Evolutionary conservation across 2,888 invertebrate genomes (phyloP).

Genomic region (Drosophila aldrichi): DNA sequence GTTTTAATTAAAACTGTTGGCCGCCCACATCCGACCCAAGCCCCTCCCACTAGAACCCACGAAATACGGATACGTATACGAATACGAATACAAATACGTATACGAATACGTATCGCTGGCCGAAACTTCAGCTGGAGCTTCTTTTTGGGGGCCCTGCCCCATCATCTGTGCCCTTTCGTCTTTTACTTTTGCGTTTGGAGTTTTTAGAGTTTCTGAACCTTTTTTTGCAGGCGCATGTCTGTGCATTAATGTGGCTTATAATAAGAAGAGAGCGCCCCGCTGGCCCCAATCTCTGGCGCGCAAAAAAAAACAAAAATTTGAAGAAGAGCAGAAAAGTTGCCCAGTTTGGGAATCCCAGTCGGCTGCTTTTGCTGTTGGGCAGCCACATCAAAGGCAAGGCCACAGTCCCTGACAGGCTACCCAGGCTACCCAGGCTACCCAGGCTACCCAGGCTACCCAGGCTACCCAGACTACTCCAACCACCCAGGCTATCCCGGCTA

Average conservation of each 20-base stretch:
- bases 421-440: background rate
- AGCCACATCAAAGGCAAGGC: slow-evolving; percentile 64
- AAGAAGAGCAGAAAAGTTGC: slow-evolving; percentile 19
- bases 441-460: background rate
- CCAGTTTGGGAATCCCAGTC: slow-evolving; percentile 35
- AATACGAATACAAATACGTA: background rate
- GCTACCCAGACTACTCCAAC: background rate
- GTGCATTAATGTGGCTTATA: slow-evolving; percentile 81
- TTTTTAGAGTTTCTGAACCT: slow-evolving; percentile 51
- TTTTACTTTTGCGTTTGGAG: slow-evolving; percentile 47
- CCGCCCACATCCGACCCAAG: slow-evolving; percentile 43
- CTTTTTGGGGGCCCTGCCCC: background rate
- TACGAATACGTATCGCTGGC: slow-evolving; percentile 4
- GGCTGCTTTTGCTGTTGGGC: slow-evolving; percentile 28
- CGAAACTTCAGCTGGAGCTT: slow-evolving; percentile 29
- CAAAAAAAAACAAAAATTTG: slow-evolving; percentile 21
- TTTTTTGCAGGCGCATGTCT: slow-evolving; percentile 72
- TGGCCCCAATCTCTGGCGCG: background rate
- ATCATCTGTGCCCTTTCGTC: slow-evolving; percentile 54
- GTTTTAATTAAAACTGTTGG: slow-evolving; percentile 78
- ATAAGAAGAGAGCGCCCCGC: slow-evolving; percentile 53
- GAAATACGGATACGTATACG: background rate
- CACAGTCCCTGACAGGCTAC: slow-evolving; percentile 13
- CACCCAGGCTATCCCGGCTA: background rate
- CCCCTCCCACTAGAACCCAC: background rate